Evolutionary conservation across 1,140 invertebrate species (phyloP).

Genomic region (Drosophila ercepeae): DNA sequence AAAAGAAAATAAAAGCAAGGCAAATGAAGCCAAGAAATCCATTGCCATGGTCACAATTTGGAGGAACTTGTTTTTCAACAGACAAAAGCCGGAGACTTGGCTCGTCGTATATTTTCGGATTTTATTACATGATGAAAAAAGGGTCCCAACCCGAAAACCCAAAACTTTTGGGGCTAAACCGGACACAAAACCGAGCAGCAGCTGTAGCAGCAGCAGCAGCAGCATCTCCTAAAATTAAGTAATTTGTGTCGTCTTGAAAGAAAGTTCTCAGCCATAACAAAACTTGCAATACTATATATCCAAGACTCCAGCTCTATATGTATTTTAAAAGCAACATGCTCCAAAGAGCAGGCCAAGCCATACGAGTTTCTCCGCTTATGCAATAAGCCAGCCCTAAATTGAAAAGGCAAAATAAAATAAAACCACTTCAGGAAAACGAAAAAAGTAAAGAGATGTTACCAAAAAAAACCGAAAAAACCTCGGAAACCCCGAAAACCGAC

Average conservation of each 20-base stretch:
- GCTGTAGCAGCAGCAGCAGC: constrained; percentile 2
- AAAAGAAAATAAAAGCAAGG: constrained; percentile 52
- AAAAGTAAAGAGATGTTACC: constrained; percentile 73
- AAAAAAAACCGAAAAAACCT: no score
- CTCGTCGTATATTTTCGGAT: constrained; percentile 42
- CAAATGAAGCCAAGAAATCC: constrained; percentile 63
- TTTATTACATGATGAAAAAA: constrained; percentile 75
- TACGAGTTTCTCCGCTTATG: constrained; percentile 79
- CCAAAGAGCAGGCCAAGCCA: constrained; percentile 70
- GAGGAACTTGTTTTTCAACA: constrained; percentile 72
- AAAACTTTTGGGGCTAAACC: constrained; percentile 36
- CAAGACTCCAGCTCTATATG: no score
- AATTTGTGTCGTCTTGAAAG: constrained; percentile 57
- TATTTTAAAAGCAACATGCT: constrained; percentile 57
- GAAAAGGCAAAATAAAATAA: constrained; percentile 72
- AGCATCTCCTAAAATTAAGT: constrained; percentile 52
- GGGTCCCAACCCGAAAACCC: constrained; percentile 40
- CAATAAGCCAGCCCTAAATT: constrained; percentile 78
- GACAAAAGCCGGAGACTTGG: background rate
- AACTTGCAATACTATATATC: constrained; percentile 18
- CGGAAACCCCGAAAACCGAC: no score
- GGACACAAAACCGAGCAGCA: constrained; percentile 36
- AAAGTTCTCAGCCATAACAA: constrained; percentile 77
- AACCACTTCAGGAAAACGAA: constrained; percentile 73
- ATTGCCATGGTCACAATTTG: constrained; percentile 80